These are phyloP conservation scores for Thymallus thymallus DNA, from an alignment of 2,113 vertebrate species.

Conservation along the genomic window DNA sequence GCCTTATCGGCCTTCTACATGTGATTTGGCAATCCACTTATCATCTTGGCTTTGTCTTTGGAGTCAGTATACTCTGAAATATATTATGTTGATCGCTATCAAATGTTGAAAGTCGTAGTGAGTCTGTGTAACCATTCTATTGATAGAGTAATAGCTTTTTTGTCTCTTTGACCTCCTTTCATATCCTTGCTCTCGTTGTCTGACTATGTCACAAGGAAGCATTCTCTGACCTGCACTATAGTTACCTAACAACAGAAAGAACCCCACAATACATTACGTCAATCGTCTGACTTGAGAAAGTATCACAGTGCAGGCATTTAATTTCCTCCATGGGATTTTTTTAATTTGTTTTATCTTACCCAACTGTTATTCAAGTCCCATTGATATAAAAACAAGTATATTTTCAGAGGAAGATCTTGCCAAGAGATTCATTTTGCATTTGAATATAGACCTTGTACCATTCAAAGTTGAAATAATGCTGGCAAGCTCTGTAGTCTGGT, in stretches of 20 bases:
- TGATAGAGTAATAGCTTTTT: slow-evolving; percentile 19
- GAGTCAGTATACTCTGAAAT: neutral
- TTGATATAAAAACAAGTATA: neutral
- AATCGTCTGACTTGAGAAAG: no score
- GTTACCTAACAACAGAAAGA: no score
- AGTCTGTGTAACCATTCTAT: slow-evolving; percentile 1
- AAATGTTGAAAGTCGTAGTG: slow-evolving; percentile 12
- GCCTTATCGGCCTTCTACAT: neutral
- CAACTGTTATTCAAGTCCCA: slow-evolving; percentile 56
- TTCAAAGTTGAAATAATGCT: no score
- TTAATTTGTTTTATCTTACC: neutral
- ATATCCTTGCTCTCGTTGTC: slow-evolving; percentile 52
- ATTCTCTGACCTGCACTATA: no score
- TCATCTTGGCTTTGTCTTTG: neutral
- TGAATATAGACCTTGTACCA: no score
- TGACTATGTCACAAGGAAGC: slow-evolving; percentile 5
- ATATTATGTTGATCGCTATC: slow-evolving; percentile 26
- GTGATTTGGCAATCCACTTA: neutral
- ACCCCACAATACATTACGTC: no score
- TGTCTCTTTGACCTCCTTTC: slow-evolving; percentile 55
- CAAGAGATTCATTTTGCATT: neutral
- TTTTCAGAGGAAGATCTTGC: neutral
- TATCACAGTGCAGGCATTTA: slow-evolving; percentile 21
- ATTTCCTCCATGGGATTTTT: slow-evolving; percentile 36
- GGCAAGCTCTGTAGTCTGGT: no score